Evolutionary conservation across 2,797 vertebrate species (phyloP).

Genomic region (Danio kyathit): DNA sequence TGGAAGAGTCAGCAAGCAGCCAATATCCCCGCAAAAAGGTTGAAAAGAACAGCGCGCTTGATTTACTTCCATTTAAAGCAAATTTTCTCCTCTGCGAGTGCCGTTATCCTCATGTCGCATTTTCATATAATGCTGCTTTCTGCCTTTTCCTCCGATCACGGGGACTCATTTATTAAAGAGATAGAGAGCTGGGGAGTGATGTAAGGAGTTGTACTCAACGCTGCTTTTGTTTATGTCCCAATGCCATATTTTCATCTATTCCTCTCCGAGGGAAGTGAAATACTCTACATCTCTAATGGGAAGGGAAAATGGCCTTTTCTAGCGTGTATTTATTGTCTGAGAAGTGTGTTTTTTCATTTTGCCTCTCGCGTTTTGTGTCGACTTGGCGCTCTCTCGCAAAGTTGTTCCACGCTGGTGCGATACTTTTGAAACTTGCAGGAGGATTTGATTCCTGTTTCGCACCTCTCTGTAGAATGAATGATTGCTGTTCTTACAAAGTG

Average conservation of each 20-base stretch:
- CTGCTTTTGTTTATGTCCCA: constrained; percentile 58
- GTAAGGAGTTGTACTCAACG: constrained; percentile 50
- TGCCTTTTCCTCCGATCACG: constrained; percentile 40
- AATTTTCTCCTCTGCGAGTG: constrained; percentile 58
- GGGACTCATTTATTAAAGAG: constrained; percentile 64
- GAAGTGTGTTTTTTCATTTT: constrained; percentile 52
- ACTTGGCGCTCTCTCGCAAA: constrained; percentile 55
- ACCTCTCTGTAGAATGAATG: background rate
- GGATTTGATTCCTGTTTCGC: constrained; percentile 31
- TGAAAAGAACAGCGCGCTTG: constrained; percentile 56
- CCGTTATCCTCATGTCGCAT: constrained; percentile 59
- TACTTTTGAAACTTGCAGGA: constrained; percentile 51
- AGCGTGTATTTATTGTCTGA: constrained; percentile 47
- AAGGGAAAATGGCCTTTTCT: constrained; percentile 39
- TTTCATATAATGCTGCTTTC: constrained; percentile 58
- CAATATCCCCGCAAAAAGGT: constrained; percentile 61
- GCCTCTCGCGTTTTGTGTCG: constrained; percentile 45
- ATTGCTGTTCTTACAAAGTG: background rate
- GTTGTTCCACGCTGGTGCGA: constrained; percentile 56
- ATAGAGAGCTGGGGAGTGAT: constrained; percentile 51
- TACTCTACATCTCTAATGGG: constrained; percentile 47
- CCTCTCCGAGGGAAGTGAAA: constrained; percentile 56
- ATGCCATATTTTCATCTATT: constrained; percentile 56
- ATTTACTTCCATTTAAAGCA: constrained; percentile 66
- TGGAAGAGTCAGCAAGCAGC: constrained; percentile 65